phyloP scores from a whole-genome alignment of 2,113 vertebrate species.

The Dunckerocampus dactyliophorus region DNA sequence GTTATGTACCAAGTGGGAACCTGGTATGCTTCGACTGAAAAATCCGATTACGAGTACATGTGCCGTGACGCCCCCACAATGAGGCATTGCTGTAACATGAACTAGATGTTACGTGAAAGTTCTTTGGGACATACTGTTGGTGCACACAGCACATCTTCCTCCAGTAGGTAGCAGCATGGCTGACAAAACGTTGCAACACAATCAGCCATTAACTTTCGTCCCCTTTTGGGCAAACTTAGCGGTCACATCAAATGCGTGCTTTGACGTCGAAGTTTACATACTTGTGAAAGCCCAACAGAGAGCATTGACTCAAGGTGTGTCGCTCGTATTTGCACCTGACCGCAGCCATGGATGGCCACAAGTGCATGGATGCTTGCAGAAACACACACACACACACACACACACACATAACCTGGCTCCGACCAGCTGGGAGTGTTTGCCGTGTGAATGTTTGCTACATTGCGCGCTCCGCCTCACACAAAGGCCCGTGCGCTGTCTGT shows the following conservation, averaged over 20 bases:
- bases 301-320: slow-evolving; percentile 72
- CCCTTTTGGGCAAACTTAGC: slow-evolving; percentile 59
- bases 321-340: slow-evolving; percentile 55
- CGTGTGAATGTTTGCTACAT: slow-evolving; percentile 44
- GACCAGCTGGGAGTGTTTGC: slow-evolving; percentile 72
- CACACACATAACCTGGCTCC: slow-evolving; percentile 9
- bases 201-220: slow-evolving; percentile 66
- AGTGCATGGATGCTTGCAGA: slow-evolving; percentile 21
- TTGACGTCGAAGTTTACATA: slow-evolving; percentile 63
- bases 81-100: too few species aligned
- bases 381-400: slow-evolving; percentile 10
- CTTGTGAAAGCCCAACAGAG: slow-evolving; percentile 63
- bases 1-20: too few species aligned
- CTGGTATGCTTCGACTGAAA: too few species aligned
- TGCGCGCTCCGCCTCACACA: slow-evolving; percentile 55
- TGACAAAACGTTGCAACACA: slow-evolving; percentile 46
- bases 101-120: too few species aligned
- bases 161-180: slow-evolving; percentile 34
- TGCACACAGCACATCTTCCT: neutral
- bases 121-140: too few species aligned
- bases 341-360: slow-evolving; percentile 45
- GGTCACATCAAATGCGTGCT: slow-evolving; percentile 64
- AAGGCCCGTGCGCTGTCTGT: slow-evolving; percentile 64
- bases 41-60: too few species aligned
- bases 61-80: too few species aligned